A percentile compares a stretch with the other conserved stretches of the same genome.
Conservation (phyloP, 2,888 invertebrate genomes). For the Hemithea aestivaria region DNA sequence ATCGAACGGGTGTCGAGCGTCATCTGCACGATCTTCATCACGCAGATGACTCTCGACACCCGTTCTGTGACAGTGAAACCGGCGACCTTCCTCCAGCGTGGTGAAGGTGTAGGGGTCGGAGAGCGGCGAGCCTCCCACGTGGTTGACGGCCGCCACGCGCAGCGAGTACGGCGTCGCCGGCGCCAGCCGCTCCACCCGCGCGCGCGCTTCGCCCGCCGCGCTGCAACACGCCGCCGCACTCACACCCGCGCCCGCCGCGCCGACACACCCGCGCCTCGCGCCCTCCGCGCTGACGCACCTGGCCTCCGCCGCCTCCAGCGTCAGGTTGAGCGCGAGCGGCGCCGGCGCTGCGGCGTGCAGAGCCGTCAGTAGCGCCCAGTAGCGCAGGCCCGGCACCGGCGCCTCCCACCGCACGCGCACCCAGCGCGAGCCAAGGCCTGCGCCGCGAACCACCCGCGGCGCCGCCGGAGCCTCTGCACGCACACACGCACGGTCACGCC, state of each 20-base stretch:
- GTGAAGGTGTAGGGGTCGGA: slow-evolving; percentile 82
- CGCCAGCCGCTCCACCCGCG: slow-evolving; percentile 72
- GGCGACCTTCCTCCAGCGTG: slow-evolving; percentile 85
- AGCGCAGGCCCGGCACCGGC: too few relatives aligned
- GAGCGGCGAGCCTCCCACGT: slow-evolving; percentile 84
- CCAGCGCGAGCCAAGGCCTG: slow-evolving; percentile 80
- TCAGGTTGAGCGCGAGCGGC: slow-evolving; percentile 12
- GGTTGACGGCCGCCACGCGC: slow-evolving; percentile 83
- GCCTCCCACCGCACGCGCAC: slow-evolving; percentile 81
- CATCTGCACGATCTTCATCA: too few relatives aligned
- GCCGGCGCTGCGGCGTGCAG: slow-evolving; percentile 35
- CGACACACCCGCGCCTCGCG: slow-evolving; percentile 33
- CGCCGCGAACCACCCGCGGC: slow-evolving; percentile 76
- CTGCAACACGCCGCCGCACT: slow-evolving; percentile 32
- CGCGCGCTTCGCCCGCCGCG: slow-evolving; percentile 34
- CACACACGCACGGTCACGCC: too few relatives aligned
- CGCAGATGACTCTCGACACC: too few relatives aligned
- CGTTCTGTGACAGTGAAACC: too few relatives aligned
- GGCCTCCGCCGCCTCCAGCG: slow-evolving; percentile 1
- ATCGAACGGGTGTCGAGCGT: too few relatives aligned
- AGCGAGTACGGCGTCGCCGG: slow-evolving; percentile 85
- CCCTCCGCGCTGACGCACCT: too few relatives aligned
- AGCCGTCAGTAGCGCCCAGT: too few relatives aligned
- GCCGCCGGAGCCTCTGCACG: slow-evolving; percentile 85
- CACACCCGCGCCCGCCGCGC: slow-evolving; percentile 46